Base-by-base conservation (phyloP, 2,113 vertebrate genomes). In the Lepus americanus region DNA sequence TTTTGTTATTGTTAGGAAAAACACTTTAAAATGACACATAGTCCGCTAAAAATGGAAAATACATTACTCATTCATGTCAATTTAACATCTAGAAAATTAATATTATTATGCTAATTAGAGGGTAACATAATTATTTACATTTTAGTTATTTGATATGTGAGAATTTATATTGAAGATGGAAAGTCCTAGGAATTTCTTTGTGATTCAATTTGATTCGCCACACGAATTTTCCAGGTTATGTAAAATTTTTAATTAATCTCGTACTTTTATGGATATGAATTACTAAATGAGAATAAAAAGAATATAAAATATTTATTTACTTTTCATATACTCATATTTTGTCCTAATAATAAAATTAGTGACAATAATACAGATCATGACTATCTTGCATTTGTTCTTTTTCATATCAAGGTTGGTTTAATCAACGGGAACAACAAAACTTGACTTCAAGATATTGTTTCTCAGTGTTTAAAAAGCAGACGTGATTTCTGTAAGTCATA, bases 21-120 rank as follows among this genome's bases (percentile, higher is more conserved):
- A 95, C 44, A 66, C 61, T 94, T 90, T 92, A 93, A 90, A 96
- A 95, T 96, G 92, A 90, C 83, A 74, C 88, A 44, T 29, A 96
- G 74, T 96, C 64, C 84, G 94, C 82, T 79, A 87, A 86, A 94
- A 92, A 88, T 92, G 79, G n/a, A 91, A 84, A 90, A 78, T 70
- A 74, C 12, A 72, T 92, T 95, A 87, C 88, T 93, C 44, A 94
- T 31, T 6, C 22, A 89, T 92, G 53, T 51, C 93, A 92, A 94
- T 25, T 31, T 95, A 82, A 91, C 72, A 92, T 77, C 16, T 92
- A 90, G 53, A 79, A 92, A 88, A 96, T 66, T 96, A 95, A 87
- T 89, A 94, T 44, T 69, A 77, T 80, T 91, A 92, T 96, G 83
- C 31, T 94, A 97, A 97, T 96, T 96, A 85, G 25, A 77, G 5